Conservation (phyloP, 2,113 vertebrate species). For the Ctenodactylus gundi region DNA sequence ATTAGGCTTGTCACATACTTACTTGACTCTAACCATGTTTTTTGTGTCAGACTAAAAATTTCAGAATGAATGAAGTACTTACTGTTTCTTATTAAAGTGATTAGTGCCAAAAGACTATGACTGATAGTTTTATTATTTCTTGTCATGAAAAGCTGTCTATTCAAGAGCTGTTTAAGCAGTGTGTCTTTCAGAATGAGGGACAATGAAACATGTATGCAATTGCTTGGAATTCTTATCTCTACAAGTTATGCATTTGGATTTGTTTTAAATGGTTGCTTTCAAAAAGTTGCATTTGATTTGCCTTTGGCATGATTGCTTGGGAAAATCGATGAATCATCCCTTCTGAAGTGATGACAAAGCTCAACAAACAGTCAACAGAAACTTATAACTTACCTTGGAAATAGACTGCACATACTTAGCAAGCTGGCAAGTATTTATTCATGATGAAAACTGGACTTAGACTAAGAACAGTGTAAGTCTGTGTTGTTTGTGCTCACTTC, state of each 20-base stretch:
- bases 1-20: constrained; percentile 32
- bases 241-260: neutral
- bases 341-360: neutral
- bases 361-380: neutral
- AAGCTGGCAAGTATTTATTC: neutral
- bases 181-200: neutral
- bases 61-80: constrained; percentile 20
- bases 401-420: neutral
- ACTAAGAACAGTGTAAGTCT: neutral
- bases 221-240: neutral
- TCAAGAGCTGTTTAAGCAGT: neutral
- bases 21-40: constrained; percentile 49
- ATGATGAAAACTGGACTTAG: neutral
- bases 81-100: constrained; percentile 50
- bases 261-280: constrained; percentile 50
- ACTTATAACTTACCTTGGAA: neutral
- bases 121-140: constrained; percentile 64
- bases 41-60: constrained; percentile 29
- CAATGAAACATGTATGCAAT: neutral
- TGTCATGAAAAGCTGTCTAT: constrained; percentile 33
- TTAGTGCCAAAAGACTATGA: constrained; percentile 19
- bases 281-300: constrained; percentile 30
- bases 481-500: neutral
- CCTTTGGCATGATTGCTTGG: neutral
- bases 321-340: neutral